Evolutionary conservation across 1,140 invertebrate species (phyloP).

Genomic region (Drosophila repleta): DNA sequence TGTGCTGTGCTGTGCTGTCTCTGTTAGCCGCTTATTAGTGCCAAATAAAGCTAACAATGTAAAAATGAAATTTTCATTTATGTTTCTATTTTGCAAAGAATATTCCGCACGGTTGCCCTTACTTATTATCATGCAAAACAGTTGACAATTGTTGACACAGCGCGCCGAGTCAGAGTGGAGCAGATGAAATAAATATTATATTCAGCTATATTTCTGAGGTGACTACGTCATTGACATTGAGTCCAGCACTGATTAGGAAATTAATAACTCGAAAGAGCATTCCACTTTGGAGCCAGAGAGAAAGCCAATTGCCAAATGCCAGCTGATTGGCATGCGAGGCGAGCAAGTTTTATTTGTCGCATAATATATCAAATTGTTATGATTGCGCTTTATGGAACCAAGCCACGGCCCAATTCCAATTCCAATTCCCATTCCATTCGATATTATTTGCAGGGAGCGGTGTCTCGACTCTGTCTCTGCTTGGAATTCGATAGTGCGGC

Average conservation of each 20-base stretch:
- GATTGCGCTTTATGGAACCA: constrained; percentile 39
- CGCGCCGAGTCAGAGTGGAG: not conserved
- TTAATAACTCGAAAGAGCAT: too few relatives aligned
- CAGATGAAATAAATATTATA: not conserved
- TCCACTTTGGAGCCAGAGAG: constrained; percentile 2
- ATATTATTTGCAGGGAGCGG: constrained; percentile 43
- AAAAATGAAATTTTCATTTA: constrained; percentile 60
- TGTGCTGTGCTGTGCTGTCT: constrained; percentile 28
- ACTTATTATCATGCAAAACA: constrained; percentile 36
- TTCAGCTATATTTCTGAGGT: not conserved
- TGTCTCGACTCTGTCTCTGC: constrained; percentile 57
- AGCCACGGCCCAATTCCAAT: constrained; percentile 36
- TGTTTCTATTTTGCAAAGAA: constrained; percentile 22
- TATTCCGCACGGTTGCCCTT: constrained; percentile 11
- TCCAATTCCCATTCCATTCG: not conserved
- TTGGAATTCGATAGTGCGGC: constrained; percentile 52
- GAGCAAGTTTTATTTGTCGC: constrained; percentile 47
- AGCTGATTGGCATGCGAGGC: constrained; percentile 45
- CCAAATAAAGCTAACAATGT: constrained; percentile 72
- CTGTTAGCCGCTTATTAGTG: constrained; percentile 67
- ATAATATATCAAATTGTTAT: constrained; percentile 68
- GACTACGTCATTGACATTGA: not conserved
- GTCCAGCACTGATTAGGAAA: too few relatives aligned
- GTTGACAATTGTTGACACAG: constrained; percentile 15
- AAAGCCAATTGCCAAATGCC: constrained; percentile 20